phyloP scores from a whole-genome alignment of 1,140 invertebrate species.

The Globodera rostochiensis region DNA sequence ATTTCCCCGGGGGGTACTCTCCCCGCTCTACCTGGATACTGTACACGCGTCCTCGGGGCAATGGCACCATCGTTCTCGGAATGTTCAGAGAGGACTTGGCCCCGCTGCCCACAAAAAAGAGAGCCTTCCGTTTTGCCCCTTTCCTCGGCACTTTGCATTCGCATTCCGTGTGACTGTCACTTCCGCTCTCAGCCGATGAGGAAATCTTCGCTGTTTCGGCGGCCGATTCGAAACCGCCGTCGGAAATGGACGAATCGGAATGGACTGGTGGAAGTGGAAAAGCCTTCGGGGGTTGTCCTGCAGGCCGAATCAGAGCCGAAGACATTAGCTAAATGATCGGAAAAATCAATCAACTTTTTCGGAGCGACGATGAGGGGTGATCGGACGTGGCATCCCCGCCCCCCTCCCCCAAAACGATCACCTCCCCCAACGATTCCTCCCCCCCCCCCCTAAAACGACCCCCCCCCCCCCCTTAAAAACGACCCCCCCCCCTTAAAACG shows the following conservation, averaged over 20 bases:
- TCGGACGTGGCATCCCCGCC: no score
- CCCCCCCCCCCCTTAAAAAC: no score
- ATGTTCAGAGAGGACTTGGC: slow-evolving; percentile 28
- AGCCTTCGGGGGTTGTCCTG: neutral
- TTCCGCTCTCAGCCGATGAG: slow-evolving; percentile 6
- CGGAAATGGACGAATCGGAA: slow-evolving; percentile 37
- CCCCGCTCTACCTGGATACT: slow-evolving; percentile 1
- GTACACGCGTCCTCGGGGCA: slow-evolving; percentile 23
- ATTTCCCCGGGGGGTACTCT: no score
- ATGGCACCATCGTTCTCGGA: slow-evolving; percentile 2
- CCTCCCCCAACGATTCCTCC: no score
- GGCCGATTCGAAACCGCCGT: slow-evolving; percentile 29
- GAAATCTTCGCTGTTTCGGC: slow-evolving; percentile 6
- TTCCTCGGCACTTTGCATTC: slow-evolving; percentile 2
- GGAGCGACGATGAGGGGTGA: no score
- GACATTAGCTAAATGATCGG: slow-evolving; percentile 16
- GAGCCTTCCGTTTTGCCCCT: neutral
- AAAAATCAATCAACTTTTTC: no score
- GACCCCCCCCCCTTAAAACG: no score
- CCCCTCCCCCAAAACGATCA: no score
- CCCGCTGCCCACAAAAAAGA: slow-evolving; percentile 23
- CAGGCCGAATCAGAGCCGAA: neutral
- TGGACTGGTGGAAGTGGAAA: slow-evolving; percentile 21
- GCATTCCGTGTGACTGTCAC: slow-evolving; percentile 14
- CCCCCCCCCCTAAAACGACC: no score